Evolutionary conservation across 2,113 vertebrate species (phyloP), one percentile per base, ranked within the genome.

Genomic region (Bubalus kerabau): DNA sequence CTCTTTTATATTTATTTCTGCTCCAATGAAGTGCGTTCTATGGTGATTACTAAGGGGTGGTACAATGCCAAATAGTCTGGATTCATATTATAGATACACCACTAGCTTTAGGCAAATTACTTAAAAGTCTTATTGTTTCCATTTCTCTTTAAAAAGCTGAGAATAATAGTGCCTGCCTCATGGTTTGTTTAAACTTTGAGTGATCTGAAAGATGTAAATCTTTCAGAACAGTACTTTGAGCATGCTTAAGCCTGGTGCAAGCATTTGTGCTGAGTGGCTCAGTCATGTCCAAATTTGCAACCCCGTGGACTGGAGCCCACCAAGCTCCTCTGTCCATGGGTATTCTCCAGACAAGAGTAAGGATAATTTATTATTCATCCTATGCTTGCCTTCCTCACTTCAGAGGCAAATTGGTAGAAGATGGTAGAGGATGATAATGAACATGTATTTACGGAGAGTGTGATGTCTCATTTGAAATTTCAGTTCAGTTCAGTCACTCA

Each of bases 391-490:
- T 36, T 90, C 21, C 36, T 32, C 23, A 15, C 6, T 71, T 76
- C 19, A 71, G 48, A 91, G 26, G 2, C 7, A 89, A 67, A 67
- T 59, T 67, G 7, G n/a, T 81, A 52, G 52, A 74, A 87, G 40
- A 46, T 62, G 43, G 14, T 30, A 80, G 52, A 74, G 83, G 52
- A 48, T 84, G 46, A 21, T 3, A 81, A 17, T 81, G 19, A 78
- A 23, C 2, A 86, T 30, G 5, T 6, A 40, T 60, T 62, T 92
- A 43, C 10, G 32, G 81, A 57, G 17, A 91, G 6, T 13, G 46
- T 82, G 30, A 88, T 82, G 28, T 67, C 48, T 40, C 43, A 57
- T 16, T 32, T 52, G 48, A 91, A 85, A 28, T 87, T 92, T 94
- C 64, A 71, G 64, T 71, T 71, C 64, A 36, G n/a, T 71, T 71